Conservation (phyloP, 2,888 invertebrate genomes). For the Folsomia manolachei region DNA sequence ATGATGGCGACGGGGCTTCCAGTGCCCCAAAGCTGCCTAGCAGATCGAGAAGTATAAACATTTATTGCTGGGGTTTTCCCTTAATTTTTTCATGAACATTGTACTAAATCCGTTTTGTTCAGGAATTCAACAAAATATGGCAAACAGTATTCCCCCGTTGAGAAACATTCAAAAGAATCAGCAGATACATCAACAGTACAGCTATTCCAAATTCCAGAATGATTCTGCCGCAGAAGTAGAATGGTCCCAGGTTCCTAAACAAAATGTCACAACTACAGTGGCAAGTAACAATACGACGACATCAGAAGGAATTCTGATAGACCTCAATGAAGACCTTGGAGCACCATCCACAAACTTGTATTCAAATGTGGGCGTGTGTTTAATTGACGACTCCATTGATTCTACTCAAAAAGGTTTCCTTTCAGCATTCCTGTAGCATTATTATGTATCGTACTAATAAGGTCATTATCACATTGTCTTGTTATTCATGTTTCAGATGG, state of each 20-base stretch:
- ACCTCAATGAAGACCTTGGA: constrained; percentile 62
- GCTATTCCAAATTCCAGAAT: constrained; percentile 78
- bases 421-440: constrained; percentile 56
- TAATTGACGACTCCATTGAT: constrained; percentile 67
- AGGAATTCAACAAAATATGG: constrained; percentile 24
- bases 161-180: constrained; percentile 46
- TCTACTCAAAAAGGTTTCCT: too few species aligned
- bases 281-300: constrained; percentile 33
- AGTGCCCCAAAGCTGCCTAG: constrained; percentile 55
- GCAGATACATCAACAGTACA: constrained; percentile 65
- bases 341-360: constrained; percentile 43
- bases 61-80: background rate
- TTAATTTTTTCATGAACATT: background rate
- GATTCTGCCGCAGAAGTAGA: constrained; percentile 58
- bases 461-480: constrained; percentile 11
- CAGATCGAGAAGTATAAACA: constrained; percentile 56
- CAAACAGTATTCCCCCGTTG: constrained; percentile 39
- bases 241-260: constrained; percentile 53
- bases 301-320: constrained; percentile 71
- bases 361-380: constrained; percentile 55
- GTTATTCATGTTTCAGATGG: constrained; percentile 23
- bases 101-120: background rate
- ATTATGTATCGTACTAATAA: constrained; percentile 4
- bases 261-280: constrained; percentile 34
- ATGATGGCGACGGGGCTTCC: constrained; percentile 50